phyloP scores from a whole-genome alignment of 92 coral and sea anemone species.

The Bergia sp. region DNA sequence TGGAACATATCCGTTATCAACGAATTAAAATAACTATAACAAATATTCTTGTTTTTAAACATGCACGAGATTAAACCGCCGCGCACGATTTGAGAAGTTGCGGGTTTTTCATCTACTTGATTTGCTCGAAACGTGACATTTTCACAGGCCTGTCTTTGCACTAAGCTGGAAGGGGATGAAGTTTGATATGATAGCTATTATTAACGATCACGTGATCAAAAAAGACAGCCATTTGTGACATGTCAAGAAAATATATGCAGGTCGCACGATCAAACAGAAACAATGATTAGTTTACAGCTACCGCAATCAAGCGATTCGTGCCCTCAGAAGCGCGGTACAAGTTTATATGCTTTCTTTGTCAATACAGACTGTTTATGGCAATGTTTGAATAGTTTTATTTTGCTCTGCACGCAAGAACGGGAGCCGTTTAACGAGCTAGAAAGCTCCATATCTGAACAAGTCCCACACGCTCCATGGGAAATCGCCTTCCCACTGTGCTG shows the following conservation, averaged over 20 bases:
- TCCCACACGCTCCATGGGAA: background rate
- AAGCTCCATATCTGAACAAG: background rate
- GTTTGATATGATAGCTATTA: background rate
- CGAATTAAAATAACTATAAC: background rate
- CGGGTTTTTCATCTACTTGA: slow-evolving; percentile 17
- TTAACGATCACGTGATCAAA: slow-evolving; percentile 36
- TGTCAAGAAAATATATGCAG: background rate
- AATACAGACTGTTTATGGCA: slow-evolving; percentile 8
- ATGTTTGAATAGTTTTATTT: background rate
- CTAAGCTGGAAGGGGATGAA: background rate
- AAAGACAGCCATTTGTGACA: background rate
- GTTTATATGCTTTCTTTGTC: slow-evolving; percentile 33
- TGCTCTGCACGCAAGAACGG: background rate
- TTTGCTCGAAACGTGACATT: slow-evolving; percentile 16
- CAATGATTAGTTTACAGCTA: slow-evolving; percentile 9
- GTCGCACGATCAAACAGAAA: slow-evolving; percentile 39
- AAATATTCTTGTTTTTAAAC: background rate
- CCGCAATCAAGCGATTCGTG: background rate
- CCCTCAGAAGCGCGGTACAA: slow-evolving; percentile 23
- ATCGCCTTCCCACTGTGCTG: background rate
- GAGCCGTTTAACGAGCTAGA: background rate
- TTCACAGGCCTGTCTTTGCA: background rate
- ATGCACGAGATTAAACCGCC: background rate
- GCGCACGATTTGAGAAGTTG: slow-evolving; percentile 10
- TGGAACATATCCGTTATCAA: slow-evolving; percentile 12